phyloP scores from a whole-genome alignment of 2,888 invertebrate genomes.

The Trachelus stipa region DNA sequence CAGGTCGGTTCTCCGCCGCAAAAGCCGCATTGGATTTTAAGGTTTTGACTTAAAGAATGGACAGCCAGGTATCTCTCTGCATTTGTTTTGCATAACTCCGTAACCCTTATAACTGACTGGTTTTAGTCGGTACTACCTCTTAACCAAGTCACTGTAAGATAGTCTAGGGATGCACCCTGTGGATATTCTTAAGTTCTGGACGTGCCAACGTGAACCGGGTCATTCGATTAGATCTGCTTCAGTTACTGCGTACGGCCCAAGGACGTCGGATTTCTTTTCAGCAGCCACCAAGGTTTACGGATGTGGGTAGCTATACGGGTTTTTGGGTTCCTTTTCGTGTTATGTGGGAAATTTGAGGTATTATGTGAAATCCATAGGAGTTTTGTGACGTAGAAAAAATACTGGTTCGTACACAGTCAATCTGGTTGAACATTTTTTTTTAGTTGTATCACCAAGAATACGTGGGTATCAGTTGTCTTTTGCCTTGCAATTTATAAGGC shows the following conservation, averaged over 20 bases:
- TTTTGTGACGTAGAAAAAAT: background rate
- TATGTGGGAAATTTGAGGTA: background rate
- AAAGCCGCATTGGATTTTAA: slow-evolving; percentile 26
- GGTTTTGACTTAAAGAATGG: slow-evolving; percentile 24
- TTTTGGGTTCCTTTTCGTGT: background rate
- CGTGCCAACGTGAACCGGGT: slow-evolving; percentile 32
- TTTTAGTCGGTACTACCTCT: background rate
- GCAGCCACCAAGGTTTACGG: slow-evolving; percentile 30
- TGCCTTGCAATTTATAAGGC: no score
- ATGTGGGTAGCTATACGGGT: slow-evolving; percentile 19
- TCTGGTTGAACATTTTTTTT: no score
- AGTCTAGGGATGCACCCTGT: slow-evolving; percentile 14
- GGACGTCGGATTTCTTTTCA: slow-evolving; percentile 30
- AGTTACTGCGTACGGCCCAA: slow-evolving; percentile 47
- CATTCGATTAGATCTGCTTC: slow-evolving; percentile 61
- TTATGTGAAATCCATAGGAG: background rate
- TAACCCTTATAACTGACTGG: slow-evolving; percentile 40
- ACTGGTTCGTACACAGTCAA: background rate
- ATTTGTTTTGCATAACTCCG: slow-evolving; percentile 57
- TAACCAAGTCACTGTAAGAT: slow-evolving; percentile 5
- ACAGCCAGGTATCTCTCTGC: slow-evolving; percentile 48
- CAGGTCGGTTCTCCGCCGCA: background rate
- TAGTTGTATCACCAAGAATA: background rate
- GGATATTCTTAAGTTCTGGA: slow-evolving; percentile 3
- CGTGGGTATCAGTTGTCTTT: background rate